Percentiles rank a stretch among this genome's conserved stretches.
phyloP scores from a whole-genome alignment of 2,113 vertebrate genomes.

The Indicator indicator region DNA sequence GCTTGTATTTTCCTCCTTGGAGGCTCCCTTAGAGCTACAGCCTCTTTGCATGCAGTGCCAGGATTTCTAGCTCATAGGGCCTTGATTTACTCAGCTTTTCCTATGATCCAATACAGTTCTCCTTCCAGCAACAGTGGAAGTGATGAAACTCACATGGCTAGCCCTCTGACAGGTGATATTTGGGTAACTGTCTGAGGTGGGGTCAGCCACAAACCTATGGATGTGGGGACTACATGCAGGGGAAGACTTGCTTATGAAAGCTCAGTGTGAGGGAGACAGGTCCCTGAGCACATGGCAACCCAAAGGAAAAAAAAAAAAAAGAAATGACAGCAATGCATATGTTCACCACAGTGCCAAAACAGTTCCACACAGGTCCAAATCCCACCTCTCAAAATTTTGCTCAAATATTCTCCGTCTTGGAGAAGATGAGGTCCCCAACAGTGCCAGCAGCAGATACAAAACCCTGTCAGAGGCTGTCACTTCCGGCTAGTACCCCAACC shows the following conservation, averaged over 20 bases:
- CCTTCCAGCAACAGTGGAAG: neutral
- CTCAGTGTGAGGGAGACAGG: neutral
- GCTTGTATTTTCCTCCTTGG: neutral
- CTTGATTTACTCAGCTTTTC: neutral
- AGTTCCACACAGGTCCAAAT: neutral
- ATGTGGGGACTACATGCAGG: neutral
- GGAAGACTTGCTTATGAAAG: neutral
- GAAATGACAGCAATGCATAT: neutral
- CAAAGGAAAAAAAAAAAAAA: neutral
- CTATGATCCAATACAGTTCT: neutral
- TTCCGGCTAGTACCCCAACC: neutral
- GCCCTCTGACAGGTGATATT: neutral
- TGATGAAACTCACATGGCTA: neutral
- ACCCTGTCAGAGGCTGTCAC: neutral
- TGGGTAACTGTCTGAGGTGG: neutral
- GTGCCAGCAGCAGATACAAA: neutral
- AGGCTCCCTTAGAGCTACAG: neutral
- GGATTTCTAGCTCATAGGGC: neutral
- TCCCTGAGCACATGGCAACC: neutral
- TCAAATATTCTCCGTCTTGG: neutral
- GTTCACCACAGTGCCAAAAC: neutral
- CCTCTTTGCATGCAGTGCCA: neutral
- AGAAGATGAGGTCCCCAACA: neutral
- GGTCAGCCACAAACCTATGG: neutral
- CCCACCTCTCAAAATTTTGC: neutral